phyloP scores from a whole-genome alignment of 2,113 vertebrate species.

The Oryzias celebensis region DNA sequence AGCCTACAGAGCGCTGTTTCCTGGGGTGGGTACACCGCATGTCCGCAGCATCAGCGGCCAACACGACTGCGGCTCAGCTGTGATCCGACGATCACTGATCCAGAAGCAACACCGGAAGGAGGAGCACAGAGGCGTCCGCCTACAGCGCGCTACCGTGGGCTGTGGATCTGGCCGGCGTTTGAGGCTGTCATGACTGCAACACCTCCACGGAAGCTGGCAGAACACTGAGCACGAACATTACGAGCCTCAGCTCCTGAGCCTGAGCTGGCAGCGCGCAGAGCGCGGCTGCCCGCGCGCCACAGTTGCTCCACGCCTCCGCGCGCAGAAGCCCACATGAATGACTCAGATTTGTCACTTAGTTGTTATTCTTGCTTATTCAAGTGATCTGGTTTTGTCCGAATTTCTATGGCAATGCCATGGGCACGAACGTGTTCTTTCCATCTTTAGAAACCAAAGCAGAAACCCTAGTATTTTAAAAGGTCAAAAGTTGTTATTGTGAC shows the following conservation, averaged over 20 bases:
- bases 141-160: background rate
- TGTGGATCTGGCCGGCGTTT: slow-evolving; percentile 32
- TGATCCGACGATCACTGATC: slow-evolving; percentile 21
- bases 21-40: slow-evolving; percentile 32
- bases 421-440: background rate
- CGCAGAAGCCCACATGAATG: slow-evolving; percentile 33
- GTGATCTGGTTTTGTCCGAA: slow-evolving; percentile 5
- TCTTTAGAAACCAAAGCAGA: too few species aligned
- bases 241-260: slow-evolving; percentile 16
- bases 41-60: slow-evolving; percentile 1
- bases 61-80: slow-evolving; percentile 20
- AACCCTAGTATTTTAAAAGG: too few species aligned
- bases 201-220: slow-evolving; percentile 43
- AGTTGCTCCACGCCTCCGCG: slow-evolving; percentile 56
- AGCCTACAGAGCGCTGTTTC: slow-evolving; percentile 15
- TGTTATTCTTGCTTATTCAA: slow-evolving; percentile 13
- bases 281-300: slow-evolving; percentile 29
- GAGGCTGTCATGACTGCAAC: slow-evolving; percentile 61
- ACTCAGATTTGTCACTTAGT: slow-evolving; percentile 49
- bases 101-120: slow-evolving; percentile 1
- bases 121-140: slow-evolving; percentile 1
- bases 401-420: background rate
- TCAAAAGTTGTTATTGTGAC: too few species aligned
- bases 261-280: slow-evolving; percentile 25
- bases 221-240: slow-evolving; percentile 18